A percentile compares a stretch with the other conserved stretches of the same genome.
phyloP scores from a whole-genome alignment of 2,113 vertebrate genomes.

The Nannobrachium achirus region DNA sequence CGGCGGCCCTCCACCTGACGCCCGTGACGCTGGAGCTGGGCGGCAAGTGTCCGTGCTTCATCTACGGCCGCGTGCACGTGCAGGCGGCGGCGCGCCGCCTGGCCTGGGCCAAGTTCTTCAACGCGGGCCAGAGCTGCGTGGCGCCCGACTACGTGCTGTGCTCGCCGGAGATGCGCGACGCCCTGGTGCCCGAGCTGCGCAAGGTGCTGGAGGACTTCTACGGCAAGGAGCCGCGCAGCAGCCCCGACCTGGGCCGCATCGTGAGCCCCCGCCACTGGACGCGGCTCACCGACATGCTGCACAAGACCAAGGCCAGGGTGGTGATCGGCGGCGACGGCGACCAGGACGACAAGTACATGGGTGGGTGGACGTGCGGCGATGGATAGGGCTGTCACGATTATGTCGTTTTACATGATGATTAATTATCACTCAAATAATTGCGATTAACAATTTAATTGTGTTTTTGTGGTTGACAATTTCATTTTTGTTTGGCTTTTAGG shows the following conservation, averaged over 20 bases:
- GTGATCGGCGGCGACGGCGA: slow-evolving; percentile 81
- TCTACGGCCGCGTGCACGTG: slow-evolving; percentile 75
- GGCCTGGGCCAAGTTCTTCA: slow-evolving; percentile 87
- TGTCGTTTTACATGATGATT: no score
- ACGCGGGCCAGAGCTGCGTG: slow-evolving; percentile 87
- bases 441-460: no score
- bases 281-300: slow-evolving; percentile 68
- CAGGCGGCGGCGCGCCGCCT: slow-evolving; percentile 79
- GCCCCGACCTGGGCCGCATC: slow-evolving; percentile 79
- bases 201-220: slow-evolving; percentile 80
- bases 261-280: slow-evolving; percentile 80
- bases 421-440: no score
- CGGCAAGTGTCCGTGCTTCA: slow-evolving; percentile 90
- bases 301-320: slow-evolving; percentile 60
- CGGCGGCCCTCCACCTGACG: slow-evolving; percentile 83
- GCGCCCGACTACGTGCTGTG: slow-evolving; percentile 92
- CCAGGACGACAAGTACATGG: slow-evolving; percentile 79
- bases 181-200: slow-evolving; percentile 78
- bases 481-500: no score
- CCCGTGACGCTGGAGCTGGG: slow-evolving; percentile 92
- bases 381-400: no score
- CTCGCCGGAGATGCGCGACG: slow-evolving; percentile 72
- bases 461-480: no score
- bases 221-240: slow-evolving; percentile 65
- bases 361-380: no score